Evolutionary conservation across 1,140 invertebrate species (phyloP).

Genomic region (Zophobas morio): DNA sequence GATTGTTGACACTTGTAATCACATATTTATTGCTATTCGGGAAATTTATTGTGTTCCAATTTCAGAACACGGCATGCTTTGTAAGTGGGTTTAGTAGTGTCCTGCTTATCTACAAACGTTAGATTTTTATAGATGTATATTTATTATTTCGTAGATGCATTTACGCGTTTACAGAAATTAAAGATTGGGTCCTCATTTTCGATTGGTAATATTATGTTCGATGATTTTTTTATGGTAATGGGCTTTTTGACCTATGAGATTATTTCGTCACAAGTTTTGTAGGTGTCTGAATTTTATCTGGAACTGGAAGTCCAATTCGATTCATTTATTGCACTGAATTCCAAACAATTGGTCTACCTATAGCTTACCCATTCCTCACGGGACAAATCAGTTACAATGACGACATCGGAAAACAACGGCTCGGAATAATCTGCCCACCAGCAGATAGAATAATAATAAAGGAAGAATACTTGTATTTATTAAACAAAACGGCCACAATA

Average conservation of each 20-base stretch:
- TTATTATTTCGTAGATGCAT: too few species aligned
- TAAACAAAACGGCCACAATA: too few species aligned
- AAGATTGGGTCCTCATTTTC: neutral
- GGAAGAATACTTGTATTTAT: too few species aligned
- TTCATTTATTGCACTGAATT: constrained; percentile 25
- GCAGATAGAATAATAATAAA: constrained; percentile 12
- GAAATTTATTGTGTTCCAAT: constrained; percentile 13
- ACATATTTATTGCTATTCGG: constrained; percentile 47
- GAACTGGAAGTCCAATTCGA: constrained; percentile 8
- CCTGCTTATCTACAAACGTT: too few species aligned
- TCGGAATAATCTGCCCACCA: constrained; percentile 38
- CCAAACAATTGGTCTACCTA: constrained; percentile 22
- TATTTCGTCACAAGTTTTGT: neutral
- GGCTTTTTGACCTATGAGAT: neutral
- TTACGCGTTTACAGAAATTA: neutral
- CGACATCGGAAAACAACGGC: constrained; percentile 45
- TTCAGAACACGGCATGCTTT: neutral
- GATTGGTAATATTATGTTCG: neutral
- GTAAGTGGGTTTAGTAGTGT: too few species aligned
- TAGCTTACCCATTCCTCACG: constrained; percentile 14
- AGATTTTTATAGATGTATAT: too few species aligned
- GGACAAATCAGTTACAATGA: constrained; percentile 43
- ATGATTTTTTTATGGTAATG: too few species aligned
- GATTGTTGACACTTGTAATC: constrained; percentile 39
- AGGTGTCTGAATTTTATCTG: constrained; percentile 19